Base-by-base conservation (phyloP, 2,113 vertebrate species). In the Pantherophis guttatus region DNA sequence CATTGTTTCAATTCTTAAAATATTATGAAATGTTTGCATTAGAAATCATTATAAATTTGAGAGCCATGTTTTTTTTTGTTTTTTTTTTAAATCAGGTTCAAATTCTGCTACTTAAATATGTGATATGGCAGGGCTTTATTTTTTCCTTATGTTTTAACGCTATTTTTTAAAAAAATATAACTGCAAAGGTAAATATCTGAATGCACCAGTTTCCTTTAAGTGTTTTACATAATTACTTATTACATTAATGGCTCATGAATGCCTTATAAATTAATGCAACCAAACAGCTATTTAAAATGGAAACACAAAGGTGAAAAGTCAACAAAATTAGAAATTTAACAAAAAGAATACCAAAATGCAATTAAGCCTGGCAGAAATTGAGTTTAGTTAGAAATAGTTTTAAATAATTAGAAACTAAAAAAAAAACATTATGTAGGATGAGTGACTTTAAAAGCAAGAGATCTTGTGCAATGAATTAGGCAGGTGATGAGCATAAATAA, bases 381-480 rank as follows among this genome's bases (percentile, higher is more conserved):
- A 97, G 96, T 96, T 93, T 75, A 94, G 97, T 97, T 97, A 98
- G 96, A 97, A 96, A 94, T 95, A 24, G 91, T 93, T 95, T 95
- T 94, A 96, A 97, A 92, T 95, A 94, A 96, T 94, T 94, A 96
- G 94, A 97, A 97, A 97, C 95, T 95, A 94, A 97, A 97, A 93
- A 95, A 96, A 95, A 95, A 5, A 90, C 96, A 95, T 96, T 97
- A 97, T 94, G 94, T 96, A 97, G 96, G 95, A 97, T 95, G 96
- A 97, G 97, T 96, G 91, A 96, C 88, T 96, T 97, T 95, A 95
- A 97, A 98, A 97, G 98, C 97, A 95, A 96, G 97, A 97, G 97
- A 98, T 97, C 98, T 98, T 98, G 98, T 98, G 97, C 97, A 96
- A 97, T 97, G 97, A 97, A 98, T 98, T 96, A 98, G 97, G 96